Percentiles rank a stretch among this genome's conserved stretches.
phyloP scores from a whole-genome alignment of 1,140 invertebrate genomes.

The Acyrthosiphon pisum region DNA sequence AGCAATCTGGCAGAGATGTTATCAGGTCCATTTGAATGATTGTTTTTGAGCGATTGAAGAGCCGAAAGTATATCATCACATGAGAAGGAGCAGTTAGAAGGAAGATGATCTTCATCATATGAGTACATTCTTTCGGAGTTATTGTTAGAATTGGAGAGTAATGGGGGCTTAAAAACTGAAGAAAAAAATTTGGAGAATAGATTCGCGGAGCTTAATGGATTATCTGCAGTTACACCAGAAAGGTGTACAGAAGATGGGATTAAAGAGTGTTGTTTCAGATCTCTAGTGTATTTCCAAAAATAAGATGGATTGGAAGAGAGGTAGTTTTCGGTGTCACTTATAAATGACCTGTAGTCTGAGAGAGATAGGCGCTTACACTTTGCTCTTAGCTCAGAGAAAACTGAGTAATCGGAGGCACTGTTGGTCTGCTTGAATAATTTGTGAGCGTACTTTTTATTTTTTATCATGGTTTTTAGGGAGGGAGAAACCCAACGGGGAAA shows the following conservation, averaged over 20 bases:
- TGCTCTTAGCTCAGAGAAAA: conserved; percentile 4
- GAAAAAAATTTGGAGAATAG: no score
- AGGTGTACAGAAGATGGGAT: not conserved
- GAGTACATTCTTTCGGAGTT: no score
- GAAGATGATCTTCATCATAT: no score
- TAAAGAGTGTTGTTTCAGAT: conserved; percentile 7
- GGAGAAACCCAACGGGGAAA: not conserved
- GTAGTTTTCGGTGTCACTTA: not conserved
- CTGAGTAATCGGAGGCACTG: not conserved
- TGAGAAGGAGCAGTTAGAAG: not conserved
- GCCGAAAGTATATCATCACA: not conserved
- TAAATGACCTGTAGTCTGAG: not conserved
- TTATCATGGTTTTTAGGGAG: not conserved
- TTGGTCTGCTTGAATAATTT: conserved; percentile 2
- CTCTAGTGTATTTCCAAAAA: conserved; percentile 22
- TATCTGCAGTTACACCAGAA: no score
- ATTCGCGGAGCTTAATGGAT: no score
- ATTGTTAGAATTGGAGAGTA: no score
- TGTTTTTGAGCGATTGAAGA: conserved; percentile 8
- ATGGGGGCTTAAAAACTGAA: no score
- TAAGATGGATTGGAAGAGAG: not conserved
- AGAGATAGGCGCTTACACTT: not conserved
- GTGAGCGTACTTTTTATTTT: conserved; percentile 1
- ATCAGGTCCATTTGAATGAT: no score
- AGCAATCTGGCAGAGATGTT: no score